Percentiles rank a stretch among this genome's conserved stretches.
Conservation (phyloP, 2,113 vertebrate species). For the Zosterops borbonicus region DNA sequence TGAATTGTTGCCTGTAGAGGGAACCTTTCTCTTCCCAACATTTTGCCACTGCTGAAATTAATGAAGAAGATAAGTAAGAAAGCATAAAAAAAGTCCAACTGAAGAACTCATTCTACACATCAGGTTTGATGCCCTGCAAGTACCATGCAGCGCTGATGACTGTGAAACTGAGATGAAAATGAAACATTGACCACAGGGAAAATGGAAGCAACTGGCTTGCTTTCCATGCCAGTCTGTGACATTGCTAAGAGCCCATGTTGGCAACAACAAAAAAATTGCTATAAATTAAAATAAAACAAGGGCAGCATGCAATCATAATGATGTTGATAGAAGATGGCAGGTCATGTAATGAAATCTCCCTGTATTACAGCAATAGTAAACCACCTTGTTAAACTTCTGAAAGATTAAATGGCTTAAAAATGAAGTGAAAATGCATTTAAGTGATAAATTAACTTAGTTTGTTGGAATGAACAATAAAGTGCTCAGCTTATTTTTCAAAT, state of each 20-base stretch:
- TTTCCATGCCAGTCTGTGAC: background rate
- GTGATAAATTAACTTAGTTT: background rate
- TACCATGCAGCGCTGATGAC: background rate
- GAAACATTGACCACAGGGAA: background rate
- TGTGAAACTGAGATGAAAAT: background rate
- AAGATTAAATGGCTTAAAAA: constrained; percentile 9
- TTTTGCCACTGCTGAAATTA: background rate
- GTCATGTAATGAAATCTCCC: constrained; percentile 7
- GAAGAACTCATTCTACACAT: background rate
- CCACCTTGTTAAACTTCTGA: constrained; percentile 6
- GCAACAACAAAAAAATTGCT: background rate
- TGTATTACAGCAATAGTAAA: background rate
- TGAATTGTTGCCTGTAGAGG: background rate
- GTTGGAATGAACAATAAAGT: background rate
- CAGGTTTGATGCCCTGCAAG: background rate
- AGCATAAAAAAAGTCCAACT: background rate
- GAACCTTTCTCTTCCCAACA: background rate
- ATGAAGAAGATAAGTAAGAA: background rate
- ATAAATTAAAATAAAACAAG: constrained; percentile 26
- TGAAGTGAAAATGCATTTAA: constrained; percentile 7
- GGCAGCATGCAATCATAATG: background rate
- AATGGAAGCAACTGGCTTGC: background rate
- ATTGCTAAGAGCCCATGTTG: background rate
- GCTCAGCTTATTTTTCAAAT: background rate
- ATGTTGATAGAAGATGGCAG: constrained; percentile 27